phyloP scores from a whole-genome alignment of 1,140 invertebrate species.

The Orchestia grillus region DNA sequence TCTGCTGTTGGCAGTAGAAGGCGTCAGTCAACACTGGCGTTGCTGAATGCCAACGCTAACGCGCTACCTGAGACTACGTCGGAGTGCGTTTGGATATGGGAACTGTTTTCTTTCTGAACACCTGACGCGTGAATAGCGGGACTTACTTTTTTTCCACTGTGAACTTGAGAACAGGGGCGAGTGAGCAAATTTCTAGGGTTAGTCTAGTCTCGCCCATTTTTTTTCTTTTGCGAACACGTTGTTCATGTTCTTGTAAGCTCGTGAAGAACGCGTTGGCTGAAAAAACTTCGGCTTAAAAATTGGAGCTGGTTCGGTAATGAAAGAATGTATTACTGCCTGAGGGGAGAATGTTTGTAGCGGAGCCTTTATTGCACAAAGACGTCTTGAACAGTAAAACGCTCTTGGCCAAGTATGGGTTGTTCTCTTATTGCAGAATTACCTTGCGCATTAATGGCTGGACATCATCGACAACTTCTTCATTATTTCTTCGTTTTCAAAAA shows the following conservation, averaged over 20 bases:
- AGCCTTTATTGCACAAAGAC: background rate
- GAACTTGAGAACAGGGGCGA: background rate
- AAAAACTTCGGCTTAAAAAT: background rate
- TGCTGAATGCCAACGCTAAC: background rate
- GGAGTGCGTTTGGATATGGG: background rate
- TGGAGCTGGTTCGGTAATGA: background rate
- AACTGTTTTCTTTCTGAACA: background rate
- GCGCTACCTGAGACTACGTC: background rate
- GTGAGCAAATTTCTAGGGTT: background rate
- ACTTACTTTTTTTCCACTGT: background rate
- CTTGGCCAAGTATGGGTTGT: background rate
- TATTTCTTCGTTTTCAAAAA: background rate
- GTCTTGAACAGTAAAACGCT: background rate
- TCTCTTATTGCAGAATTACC: background rate
- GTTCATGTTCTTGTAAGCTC: background rate
- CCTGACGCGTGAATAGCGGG: background rate
- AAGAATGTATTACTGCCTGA: background rate
- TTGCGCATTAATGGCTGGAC: background rate
- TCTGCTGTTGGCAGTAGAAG: background rate
- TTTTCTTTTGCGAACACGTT: background rate
- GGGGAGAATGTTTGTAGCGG: background rate
- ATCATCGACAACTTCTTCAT: background rate
- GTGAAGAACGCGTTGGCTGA: background rate
- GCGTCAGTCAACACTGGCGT: background rate
- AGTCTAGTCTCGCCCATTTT: background rate